Evolutionary conservation across 2,888 invertebrate species (phyloP), one percentile per base, ranked within the genome.

Genomic region (Athripsodes cinereus): DNA sequence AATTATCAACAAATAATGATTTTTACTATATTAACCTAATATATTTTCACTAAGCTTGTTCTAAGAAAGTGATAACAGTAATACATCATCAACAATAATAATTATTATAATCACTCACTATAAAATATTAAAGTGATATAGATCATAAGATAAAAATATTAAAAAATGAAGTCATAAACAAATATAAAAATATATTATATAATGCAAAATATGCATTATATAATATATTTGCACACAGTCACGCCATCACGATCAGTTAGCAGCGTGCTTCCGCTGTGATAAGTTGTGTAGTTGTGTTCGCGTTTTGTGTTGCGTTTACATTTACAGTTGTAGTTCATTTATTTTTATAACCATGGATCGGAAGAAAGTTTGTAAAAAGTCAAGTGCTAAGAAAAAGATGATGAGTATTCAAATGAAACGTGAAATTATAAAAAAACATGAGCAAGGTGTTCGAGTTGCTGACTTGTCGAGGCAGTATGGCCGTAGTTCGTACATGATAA

Each of bases 371-470:
- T 16, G 26, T 13, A 40, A 13, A 16, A 22, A 56, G 47, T 22
- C 31, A 19, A 21, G 16, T 47, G 19, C 18, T 16, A 60, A 62
- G 50, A 64, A 55, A 35, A 40, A 58, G 52, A 62, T 53, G 53
- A 64, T 61, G 18, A 59, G 55, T 10, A 21, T 64, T 11, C 60
- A 64, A 55, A 5, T 64, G 18, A 64, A 64, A 40, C 31, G 52
- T 13, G 56, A 65, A 61, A 64, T 64, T 21, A 65, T 64, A 10
- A 50, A 63, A 22, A 65, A 61, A 51, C 53, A 61, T 40, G 59
- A 65, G 35, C 53, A 47, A 31, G 65, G 62, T 54, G 44, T 63
- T 53, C 61, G 64, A 57, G 62, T 64, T 10, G 48, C 47, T 13
- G 62, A 65, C 59, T 44, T 65, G 1, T 52, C 64, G 31, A 65